Evolutionary conservation across 2,888 invertebrate species (phyloP), one percentile per base, ranked within the genome.

Genomic region (Pollenia angustigena): DNA sequence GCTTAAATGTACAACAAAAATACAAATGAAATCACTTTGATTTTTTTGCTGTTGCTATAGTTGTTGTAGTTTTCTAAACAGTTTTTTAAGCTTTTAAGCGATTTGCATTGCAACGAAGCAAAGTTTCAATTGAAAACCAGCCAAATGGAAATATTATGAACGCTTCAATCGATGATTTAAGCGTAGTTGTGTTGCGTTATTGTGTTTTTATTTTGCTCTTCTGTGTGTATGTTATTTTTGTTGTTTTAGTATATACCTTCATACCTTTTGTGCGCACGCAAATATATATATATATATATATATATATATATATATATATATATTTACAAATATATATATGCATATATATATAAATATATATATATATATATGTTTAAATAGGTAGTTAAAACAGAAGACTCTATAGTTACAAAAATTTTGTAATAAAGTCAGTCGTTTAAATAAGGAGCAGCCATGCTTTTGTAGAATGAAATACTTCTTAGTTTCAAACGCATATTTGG

Each of bases 91-190:
- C 88, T 86, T 88, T 88, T 87, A 88, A 89, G 84, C 85, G 88
- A 87, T 88, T 89, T 88, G 87, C 88, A 89, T 89, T 86, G 88
- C 88, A 88, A 87, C 82, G 88, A 86, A 85, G 84, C 85, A 81
- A 87, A 86, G 87, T 88, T 88, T 87, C 86, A 88, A 89, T 89
- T 89, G 88, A 89, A 85, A 88, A 83, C 83, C 88, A 89, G 81
- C 87, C 88, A 88, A 89, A 89, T 88, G 89, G 89, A 89, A 89
- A 87, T 87, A 87, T 88, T 89, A 89, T 88, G 89, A 88, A 88
- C 88, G 88, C 87, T 89, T 87, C 88, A 89, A 88, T 89, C 88
- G 88, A 89, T 88, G 85, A 86, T 84, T 89, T 88, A 87, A 89
- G 88, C 87, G 86, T 80, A 87, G 85, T 79, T 82, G 74, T 81